Evolutionary conservation across 2,113 vertebrate species (phyloP).

Genomic region (Myodes glareolus): DNA sequence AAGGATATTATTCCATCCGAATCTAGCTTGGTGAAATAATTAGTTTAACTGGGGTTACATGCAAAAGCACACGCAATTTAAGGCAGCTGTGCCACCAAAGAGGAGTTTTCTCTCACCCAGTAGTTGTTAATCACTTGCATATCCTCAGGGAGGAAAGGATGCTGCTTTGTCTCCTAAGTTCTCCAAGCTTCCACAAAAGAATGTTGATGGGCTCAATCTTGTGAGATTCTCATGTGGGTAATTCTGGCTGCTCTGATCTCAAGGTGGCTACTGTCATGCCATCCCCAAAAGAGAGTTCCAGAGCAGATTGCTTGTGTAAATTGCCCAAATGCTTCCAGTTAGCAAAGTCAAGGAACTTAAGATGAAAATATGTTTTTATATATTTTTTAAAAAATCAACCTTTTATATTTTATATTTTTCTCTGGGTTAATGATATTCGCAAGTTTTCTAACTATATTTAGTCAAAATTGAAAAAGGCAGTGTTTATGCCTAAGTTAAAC

Average conservation of each 20-base stretch:
- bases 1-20: background rate
- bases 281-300: background rate
- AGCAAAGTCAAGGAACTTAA: background rate
- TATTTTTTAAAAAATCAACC: background rate
- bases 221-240: background rate
- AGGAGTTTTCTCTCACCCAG: no score
- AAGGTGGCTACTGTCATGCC: background rate
- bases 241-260: background rate
- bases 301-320: background rate
- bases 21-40: background rate
- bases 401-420: background rate
- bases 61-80: background rate
- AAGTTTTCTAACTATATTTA: conserved; percentile 18
- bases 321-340: background rate
- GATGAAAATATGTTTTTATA: background rate
- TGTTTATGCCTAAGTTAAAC: background rate
- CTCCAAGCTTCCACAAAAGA: background rate
- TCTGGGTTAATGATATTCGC: conserved; percentile 6
- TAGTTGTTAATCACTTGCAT: background rate
- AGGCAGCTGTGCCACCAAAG: background rate
- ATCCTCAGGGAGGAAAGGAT: background rate
- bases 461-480: background rate
- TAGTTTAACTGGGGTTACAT: background rate
- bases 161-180: background rate
- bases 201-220: background rate